phyloP scores from a whole-genome alignment of 1,140 invertebrate genomes.

The Onthophagus taurus region DNA sequence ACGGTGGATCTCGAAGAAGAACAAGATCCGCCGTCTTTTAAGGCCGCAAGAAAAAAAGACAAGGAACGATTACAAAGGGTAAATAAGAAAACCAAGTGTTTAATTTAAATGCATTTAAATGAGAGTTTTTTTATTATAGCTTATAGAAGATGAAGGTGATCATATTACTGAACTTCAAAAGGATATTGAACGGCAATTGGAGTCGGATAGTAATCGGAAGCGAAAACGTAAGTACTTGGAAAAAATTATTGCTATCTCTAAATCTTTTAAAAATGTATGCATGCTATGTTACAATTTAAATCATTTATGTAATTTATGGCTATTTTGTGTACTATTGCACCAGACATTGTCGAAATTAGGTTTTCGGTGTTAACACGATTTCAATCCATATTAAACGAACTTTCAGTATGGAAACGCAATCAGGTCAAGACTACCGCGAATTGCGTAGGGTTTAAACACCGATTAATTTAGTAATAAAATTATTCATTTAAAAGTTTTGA shows the following conservation, averaged over 20 bases:
- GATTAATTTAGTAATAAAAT: too few species aligned
- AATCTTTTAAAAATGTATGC: too few species aligned
- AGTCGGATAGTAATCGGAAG: slow-evolving; percentile 35
- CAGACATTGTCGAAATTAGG: neutral
- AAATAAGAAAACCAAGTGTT: slow-evolving; percentile 17
- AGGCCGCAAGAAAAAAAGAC: slow-evolving; percentile 77
- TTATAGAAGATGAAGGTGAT: slow-evolving; percentile 53
- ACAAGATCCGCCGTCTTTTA: slow-evolving; percentile 92
- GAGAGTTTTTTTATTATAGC: slow-evolving; percentile 32
- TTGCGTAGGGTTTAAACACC: too few species aligned
- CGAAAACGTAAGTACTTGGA: slow-evolving; percentile 4
- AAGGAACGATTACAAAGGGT: slow-evolving; percentile 69
- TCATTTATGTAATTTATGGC: too few species aligned
- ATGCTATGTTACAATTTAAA: too few species aligned
- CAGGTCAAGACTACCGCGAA: too few species aligned
- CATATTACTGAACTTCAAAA: slow-evolving; percentile 61
- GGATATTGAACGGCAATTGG: slow-evolving; percentile 67
- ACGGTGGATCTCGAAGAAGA: slow-evolving; percentile 93
- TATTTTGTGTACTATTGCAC: neutral
- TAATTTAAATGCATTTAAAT: neutral
- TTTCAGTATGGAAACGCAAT: too few species aligned
- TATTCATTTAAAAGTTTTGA: too few species aligned
- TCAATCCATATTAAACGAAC: too few species aligned
- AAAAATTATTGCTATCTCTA: too few species aligned
- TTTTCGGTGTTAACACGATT: neutral